phyloP scores from a whole-genome alignment of 2,888 invertebrate genomes.

The Temnothorax rugatulus region DNA sequence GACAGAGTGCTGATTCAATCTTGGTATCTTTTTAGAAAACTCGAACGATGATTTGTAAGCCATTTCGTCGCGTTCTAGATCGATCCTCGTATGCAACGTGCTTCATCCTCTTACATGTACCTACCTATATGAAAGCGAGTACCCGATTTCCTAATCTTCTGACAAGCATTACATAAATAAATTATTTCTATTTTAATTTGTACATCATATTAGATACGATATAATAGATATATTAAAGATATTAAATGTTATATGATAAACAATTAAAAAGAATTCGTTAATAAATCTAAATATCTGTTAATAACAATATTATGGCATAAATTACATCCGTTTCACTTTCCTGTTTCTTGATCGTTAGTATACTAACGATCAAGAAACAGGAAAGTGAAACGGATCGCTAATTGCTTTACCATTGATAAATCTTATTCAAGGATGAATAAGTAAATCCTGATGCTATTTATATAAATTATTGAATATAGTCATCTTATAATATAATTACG shows the following conservation, averaged over 20 bases:
- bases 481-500: background rate
- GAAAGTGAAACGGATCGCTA: too few relatives aligned
- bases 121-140: background rate
- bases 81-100: background rate
- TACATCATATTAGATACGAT: background rate
- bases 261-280: background rate
- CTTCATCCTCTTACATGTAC: background rate
- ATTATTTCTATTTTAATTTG: background rate
- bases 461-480: background rate
- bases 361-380: too few relatives aligned
- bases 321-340: background rate
- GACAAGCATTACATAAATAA: background rate
- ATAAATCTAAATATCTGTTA: background rate
- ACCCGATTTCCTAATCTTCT: background rate
- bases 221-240: background rate
- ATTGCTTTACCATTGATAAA: background rate
- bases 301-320: background rate
- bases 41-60: conserved; percentile 39
- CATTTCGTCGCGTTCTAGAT: conserved; percentile 38
- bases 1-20: conserved; percentile 51
- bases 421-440: background rate
- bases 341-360: background rate
- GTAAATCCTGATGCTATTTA: background rate
- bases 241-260: background rate
- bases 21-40: conserved; percentile 51